These are phyloP conservation scores for Meteorus colon DNA, from an alignment of 2,888 invertebrate species.

Conservation along the genomic window DNA sequence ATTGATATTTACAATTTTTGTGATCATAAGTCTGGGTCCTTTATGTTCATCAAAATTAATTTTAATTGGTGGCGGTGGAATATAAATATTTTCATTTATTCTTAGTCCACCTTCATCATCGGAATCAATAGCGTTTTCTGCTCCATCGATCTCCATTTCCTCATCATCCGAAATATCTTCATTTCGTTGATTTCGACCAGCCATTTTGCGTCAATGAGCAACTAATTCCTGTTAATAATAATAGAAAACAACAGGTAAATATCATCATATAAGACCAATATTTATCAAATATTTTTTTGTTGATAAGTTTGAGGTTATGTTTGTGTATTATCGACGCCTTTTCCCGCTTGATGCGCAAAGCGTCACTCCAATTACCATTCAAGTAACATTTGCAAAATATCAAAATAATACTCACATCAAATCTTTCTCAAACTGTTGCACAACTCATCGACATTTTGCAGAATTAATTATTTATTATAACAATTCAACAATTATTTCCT, in stretches of 20 bases:
- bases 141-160: constrained; percentile 22
- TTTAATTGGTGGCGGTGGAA: constrained; percentile 83
- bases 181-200: constrained; percentile 36
- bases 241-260: neutral
- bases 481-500: neutral
- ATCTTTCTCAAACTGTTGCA: neutral
- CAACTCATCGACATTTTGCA: neutral
- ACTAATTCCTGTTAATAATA: neutral
- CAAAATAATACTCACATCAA: neutral
- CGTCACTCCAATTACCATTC: neutral
- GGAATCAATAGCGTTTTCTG: neutral
- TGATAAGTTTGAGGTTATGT: constrained; percentile 8
- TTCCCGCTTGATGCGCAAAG: constrained; percentile 20
- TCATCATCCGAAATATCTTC: constrained; percentile 42
- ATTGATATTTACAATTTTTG: constrained; percentile 91
- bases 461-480: neutral
- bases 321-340: constrained; percentile 5
- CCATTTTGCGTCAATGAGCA: constrained; percentile 39
- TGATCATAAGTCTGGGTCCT: constrained; percentile 92
- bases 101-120: constrained; percentile 78
- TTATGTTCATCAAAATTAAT: constrained; percentile 82
- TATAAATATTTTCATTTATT: constrained; percentile 85
- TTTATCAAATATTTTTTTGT: too few species aligned
- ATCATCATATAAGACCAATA: neutral
- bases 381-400: neutral